Evolutionary conservation across 1,140 invertebrate genomes (phyloP).

Genomic region (Bradysia coprophila): DNA sequence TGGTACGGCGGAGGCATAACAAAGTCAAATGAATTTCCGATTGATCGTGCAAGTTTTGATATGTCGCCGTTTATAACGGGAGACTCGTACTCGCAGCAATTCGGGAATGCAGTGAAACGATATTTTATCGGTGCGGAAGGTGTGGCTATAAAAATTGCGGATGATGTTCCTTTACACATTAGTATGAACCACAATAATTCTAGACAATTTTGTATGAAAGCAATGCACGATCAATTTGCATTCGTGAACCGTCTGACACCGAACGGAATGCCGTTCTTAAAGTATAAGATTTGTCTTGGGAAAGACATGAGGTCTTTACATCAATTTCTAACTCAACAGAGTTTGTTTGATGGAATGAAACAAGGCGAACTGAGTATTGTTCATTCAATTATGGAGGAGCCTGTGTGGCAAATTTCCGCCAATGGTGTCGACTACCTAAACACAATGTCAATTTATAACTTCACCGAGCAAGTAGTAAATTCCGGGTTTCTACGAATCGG

Average conservation of each 20-base stretch:
- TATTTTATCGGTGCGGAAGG: constrained; percentile 76
- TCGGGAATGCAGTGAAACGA: constrained; percentile 60
- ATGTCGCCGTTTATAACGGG: constrained; percentile 67
- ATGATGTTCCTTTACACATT: constrained; percentile 58
- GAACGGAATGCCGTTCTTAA: constrained; percentile 43
- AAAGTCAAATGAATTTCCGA: constrained; percentile 54
- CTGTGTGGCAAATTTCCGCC: constrained; percentile 66
- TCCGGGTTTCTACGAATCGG: constrained; percentile 55
- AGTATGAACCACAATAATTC: constrained; percentile 42
- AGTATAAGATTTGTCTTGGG: constrained; percentile 70
- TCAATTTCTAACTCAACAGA: constrained; percentile 44
- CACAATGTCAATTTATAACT: constrained; percentile 54
- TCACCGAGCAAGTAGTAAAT: constrained; percentile 60
- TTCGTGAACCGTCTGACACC: constrained; percentile 46
- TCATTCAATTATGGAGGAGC: constrained; percentile 57
- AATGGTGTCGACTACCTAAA: constrained; percentile 35
- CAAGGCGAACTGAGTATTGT: constrained; percentile 51
- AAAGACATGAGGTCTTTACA: constrained; percentile 59
- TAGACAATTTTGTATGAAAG: constrained; percentile 52
- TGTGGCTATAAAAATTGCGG: constrained; percentile 55
- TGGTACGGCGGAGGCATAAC: constrained; percentile 75
- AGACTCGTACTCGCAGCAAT: constrained; percentile 51
- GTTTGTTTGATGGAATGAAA: constrained; percentile 62
- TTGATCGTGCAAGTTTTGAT: constrained; percentile 49
- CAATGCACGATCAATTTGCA: constrained; percentile 56